Evolutionary conservation across 2,797 vertebrate species (phyloP).

Genomic region (Prunella strophiata): DNA sequence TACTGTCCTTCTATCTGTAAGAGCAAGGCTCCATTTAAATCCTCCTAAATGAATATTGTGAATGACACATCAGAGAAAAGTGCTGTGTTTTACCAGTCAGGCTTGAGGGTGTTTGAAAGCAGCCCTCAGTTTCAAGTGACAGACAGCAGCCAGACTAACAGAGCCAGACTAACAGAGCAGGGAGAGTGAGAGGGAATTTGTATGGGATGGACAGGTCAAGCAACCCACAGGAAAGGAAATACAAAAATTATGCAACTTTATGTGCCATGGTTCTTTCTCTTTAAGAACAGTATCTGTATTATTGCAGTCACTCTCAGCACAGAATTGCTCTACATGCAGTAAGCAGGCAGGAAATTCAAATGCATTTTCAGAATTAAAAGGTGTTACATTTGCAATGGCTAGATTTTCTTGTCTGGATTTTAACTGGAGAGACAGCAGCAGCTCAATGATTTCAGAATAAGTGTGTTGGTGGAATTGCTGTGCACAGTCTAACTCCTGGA

Average conservation of each 20-base stretch:
- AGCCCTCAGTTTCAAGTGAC: neutral
- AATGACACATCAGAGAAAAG: constrained; percentile 17
- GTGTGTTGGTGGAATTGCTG: neutral
- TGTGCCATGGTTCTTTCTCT: neutral
- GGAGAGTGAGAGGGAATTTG: neutral
- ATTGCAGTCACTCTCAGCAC: neutral
- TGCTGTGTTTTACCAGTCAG: neutral
- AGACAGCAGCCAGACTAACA: neutral
- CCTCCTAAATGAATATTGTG: neutral
- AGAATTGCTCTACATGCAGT: neutral
- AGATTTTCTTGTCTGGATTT: neutral
- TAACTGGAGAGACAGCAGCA: neutral
- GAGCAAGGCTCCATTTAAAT: neutral
- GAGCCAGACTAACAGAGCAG: no score
- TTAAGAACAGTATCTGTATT: neutral
- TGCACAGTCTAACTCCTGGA: neutral
- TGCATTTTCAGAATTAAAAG: neutral
- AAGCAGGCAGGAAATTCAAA: neutral
- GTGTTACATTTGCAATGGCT: neutral
- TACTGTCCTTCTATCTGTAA: neutral
- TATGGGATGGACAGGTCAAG: neutral
- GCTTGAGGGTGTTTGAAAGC: neutral
- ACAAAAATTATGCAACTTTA: neutral
- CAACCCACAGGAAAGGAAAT: neutral
- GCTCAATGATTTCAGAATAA: neutral